These are phyloP conservation scores for Digitonthophagus gazella DNA, from an alignment of 2,888 invertebrate species.

Conservation along the genomic window DNA sequence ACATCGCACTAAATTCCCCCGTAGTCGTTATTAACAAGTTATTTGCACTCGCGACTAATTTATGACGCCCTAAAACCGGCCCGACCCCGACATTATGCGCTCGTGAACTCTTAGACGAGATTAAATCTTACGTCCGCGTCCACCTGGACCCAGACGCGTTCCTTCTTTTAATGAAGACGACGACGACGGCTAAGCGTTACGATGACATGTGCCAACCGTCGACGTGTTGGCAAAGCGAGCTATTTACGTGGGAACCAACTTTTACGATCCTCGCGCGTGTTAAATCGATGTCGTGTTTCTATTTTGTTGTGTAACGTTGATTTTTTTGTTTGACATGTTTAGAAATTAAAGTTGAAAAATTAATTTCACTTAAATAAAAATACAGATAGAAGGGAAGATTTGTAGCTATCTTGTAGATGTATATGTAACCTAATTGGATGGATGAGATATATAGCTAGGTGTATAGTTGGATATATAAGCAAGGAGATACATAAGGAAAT, in stretches of 20 bases:
- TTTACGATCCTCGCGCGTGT: no score
- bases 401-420: no score
- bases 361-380: no score
- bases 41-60: constrained; percentile 13
- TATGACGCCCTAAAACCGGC: constrained; percentile 6
- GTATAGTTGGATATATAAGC: no score
- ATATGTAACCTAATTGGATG: no score
- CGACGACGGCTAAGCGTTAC: neutral
- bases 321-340: no score
- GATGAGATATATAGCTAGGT: no score
- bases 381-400: no score
- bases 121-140: constrained; percentile 7
- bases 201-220: neutral
- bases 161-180: neutral
- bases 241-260: neutral
- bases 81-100: constrained; percentile 9
- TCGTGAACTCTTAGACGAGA: constrained; percentile 10
- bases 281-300: no score
- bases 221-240: neutral
- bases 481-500: no score
- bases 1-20: neutral
- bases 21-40: constrained; percentile 15
- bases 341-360: no score
- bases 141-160: neutral
- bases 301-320: no score